These are phyloP conservation scores for Zosterops pallidus DNA, from an alignment of 2,113 vertebrate genomes.

Conservation along the genomic window DNA sequence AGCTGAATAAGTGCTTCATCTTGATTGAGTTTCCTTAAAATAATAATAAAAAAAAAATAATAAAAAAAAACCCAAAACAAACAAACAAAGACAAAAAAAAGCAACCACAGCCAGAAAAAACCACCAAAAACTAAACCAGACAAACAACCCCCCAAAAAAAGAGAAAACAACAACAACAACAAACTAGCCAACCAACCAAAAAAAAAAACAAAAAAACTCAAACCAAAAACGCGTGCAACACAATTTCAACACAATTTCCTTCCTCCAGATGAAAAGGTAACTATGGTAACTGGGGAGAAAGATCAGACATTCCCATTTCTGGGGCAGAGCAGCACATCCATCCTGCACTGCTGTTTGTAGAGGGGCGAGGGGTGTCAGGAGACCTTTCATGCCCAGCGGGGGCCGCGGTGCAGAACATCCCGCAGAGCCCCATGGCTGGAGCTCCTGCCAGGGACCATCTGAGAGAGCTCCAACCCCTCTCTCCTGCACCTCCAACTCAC, in stretches of 20 bases:
- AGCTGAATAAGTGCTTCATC: not conserved
- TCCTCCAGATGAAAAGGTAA: not conserved
- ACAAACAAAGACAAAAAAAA: not conserved
- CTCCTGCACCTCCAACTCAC: rapidly evolving
- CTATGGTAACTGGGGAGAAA: conserved; percentile 4
- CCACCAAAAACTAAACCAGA: no score
- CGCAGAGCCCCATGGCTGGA: not conserved
- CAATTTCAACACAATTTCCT: not conserved
- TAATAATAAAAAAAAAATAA: no score
- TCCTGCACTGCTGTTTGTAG: not conserved
- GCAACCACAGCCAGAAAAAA: not conserved
- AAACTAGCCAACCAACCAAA: no score
- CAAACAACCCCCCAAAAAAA: no score
- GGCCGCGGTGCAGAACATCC: no score
- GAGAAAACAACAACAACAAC: no score
- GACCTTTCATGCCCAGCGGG: not conserved
- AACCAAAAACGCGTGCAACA: rapidly evolving
- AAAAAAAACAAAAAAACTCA: not conserved
- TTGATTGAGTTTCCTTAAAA: not conserved
- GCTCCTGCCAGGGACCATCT: not conserved
- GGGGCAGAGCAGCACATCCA: not conserved
- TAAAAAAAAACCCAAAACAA: no score
- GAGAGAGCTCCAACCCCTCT: not conserved
- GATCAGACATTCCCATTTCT: not conserved
- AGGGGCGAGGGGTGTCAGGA: not conserved